Evolutionary conservation across 2,113 vertebrate species (phyloP).

Genomic region (Pipa parva): DNA sequence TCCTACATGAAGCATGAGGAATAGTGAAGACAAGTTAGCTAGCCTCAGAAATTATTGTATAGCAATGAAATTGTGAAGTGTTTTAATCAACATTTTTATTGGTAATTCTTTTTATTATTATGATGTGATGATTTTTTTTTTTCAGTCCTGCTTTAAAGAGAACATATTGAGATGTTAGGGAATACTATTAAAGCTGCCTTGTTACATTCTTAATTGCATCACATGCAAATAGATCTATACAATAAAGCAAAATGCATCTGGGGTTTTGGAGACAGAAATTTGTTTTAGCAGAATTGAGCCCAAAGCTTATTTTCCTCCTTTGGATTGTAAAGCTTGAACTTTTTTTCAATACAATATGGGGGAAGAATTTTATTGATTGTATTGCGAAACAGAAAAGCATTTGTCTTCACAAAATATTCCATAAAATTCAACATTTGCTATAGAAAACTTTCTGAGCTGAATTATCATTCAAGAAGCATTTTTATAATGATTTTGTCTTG

Average conservation of each 20-base stretch:
- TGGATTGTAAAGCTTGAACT: neutral
- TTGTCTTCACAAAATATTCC: no score
- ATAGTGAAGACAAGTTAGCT: constrained; percentile 32
- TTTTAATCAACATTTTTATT: constrained; percentile 44
- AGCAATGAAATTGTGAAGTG: constrained; percentile 38
- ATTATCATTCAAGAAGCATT: no score
- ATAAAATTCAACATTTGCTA: no score
- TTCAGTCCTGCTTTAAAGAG: constrained; percentile 32
- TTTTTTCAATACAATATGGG: no score
- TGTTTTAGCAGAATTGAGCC: neutral
- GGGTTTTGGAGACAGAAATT: neutral
- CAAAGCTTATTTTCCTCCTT: neutral
- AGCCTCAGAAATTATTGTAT: constrained; percentile 30
- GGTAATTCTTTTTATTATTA: constrained; percentile 42
- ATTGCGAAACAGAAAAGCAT: no score
- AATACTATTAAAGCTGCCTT: constrained; percentile 34
- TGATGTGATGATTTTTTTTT: constrained; percentile 35
- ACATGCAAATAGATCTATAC: constrained; percentile 26
- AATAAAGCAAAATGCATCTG: constrained; percentile 10
- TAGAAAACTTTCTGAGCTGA: no score
- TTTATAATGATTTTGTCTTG: no score
- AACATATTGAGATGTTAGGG: constrained; percentile 37
- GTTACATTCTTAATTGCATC: constrained; percentile 32
- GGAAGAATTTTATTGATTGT: no score
- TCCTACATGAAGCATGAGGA: constrained; percentile 19